Evolutionary conservation across 2,797 vertebrate genomes (phyloP).

Genomic region (Tamandua tetradactyla): DNA sequence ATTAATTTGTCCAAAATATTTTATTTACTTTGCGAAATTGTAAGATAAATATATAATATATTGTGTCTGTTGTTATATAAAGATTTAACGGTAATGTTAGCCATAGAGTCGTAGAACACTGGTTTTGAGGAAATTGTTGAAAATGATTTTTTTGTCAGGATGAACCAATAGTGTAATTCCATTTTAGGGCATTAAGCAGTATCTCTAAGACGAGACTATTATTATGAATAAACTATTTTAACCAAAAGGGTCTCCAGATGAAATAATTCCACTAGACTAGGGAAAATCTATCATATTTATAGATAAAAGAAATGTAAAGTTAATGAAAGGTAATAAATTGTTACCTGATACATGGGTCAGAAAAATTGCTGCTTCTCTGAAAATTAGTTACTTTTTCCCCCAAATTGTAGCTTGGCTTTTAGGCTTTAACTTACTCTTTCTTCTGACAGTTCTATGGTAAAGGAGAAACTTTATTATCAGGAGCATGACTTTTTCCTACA

Average conservation of each 20-base stretch:
- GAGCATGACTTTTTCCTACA: background rate
- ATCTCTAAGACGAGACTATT: background rate
- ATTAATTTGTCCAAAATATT: background rate
- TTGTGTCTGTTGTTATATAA: background rate
- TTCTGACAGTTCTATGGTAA: background rate
- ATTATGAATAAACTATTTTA: constrained; percentile 22
- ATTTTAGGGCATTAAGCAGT: background rate
- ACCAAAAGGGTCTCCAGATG: background rate
- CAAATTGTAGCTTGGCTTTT: background rate
- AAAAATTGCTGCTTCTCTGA: background rate
- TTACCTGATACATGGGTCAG: background rate
- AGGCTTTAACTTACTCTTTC: background rate
- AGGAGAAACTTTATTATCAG: background rate
- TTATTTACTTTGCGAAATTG: background rate
- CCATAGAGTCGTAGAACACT: background rate
- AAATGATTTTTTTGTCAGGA: background rate
- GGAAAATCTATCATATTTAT: background rate
- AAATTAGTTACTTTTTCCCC: background rate
- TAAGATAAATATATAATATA: background rate
- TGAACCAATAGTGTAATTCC: background rate
- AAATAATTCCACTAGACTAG: background rate
- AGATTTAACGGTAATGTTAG: background rate
- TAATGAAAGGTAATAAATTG: background rate
- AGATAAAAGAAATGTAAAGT: background rate
- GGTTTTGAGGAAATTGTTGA: background rate